A percentile compares a stretch with the other conserved stretches of the same genome.
Conservation (phyloP, 2,888 invertebrate genomes). For the Rhamnusium bicolor region DNA sequence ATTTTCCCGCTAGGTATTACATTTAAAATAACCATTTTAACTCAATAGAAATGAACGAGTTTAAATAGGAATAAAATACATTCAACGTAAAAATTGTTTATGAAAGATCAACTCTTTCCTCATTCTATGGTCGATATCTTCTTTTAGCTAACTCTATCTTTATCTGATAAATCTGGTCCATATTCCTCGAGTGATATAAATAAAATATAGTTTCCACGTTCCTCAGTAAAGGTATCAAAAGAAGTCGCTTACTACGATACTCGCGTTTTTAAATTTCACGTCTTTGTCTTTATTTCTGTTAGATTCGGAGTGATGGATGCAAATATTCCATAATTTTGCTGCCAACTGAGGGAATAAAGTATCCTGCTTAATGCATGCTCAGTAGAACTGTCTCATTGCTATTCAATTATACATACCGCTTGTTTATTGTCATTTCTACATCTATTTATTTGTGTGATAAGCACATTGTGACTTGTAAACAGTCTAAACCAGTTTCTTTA, state of each 20-base stretch:
- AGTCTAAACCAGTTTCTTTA: conserved; percentile 29
- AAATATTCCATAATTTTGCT: background rate
- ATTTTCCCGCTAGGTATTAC: too few relatives aligned
- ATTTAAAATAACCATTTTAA: too few relatives aligned
- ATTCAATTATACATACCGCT: conserved; percentile 8
- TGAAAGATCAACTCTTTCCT: too few relatives aligned
- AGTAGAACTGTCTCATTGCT: background rate
- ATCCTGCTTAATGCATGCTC: background rate
- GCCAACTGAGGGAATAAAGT: background rate
- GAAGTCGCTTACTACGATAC: background rate
- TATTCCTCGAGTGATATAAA: too few relatives aligned
- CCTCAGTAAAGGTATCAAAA: background rate
- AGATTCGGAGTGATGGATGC: background rate
- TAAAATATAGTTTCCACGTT: background rate
- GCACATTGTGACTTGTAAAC: conserved; percentile 18
- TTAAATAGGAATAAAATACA: too few relatives aligned
- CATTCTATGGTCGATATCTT: too few relatives aligned
- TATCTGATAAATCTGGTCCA: too few relatives aligned
- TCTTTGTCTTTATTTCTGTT: background rate
- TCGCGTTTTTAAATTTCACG: background rate
- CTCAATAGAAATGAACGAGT: too few relatives aligned
- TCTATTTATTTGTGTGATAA: conserved; percentile 22
- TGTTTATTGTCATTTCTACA: conserved; percentile 20
- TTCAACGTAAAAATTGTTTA: too few relatives aligned
- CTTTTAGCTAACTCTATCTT: too few relatives aligned